Evolutionary conservation across 2,888 invertebrate genomes (phyloP), one percentile per base, ranked within the genome.

Genomic region (Iphiclides podalirius): DNA sequence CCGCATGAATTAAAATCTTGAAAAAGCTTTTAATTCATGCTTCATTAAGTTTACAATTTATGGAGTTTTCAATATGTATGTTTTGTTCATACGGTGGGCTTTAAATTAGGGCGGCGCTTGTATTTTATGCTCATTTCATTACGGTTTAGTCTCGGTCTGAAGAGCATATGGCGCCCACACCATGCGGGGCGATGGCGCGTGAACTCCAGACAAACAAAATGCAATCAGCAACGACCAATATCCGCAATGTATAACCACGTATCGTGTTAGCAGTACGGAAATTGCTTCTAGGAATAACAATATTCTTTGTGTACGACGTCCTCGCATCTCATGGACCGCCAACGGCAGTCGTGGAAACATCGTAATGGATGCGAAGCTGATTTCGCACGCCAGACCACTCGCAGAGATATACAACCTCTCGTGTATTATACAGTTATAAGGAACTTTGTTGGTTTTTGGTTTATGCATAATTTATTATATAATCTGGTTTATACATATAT

Each of bases 291-390:
- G 61, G 68, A 64, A 59, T 59, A 61, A 58, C 60, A 61, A 66
- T 66, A 65, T 63, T 38, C 66, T 67, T 66, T 70, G 56, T 64
- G 66, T 66, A 74, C 64, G 63, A 61, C 63, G 63, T n/a, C 67
- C 77, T 72, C 63, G 67, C 65, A 75, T 68, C 73, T 77, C 75
- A 73, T 70, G 60, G 64, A 66, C 57, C 63, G 60, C 74, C n/a
- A n/a, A 70, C 70, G 73, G 58, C 57, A 55, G 58, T 58, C 65
- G 20, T 59, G 54, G 60, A 64, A n/a, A 61, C 69, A 64, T 64
- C 63, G 14, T 48, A 36, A 41, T 41, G 34, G 38, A 43, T 49
- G 33, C 33, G 38, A 49, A 49, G 13, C 66, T 64, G 65, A 70
- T 66, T 44, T 17, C 35, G 45, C 28, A 53, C 52, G 52, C 42